These are phyloP conservation scores for Phallusia fumigata DNA, from an alignment of 23 tunicate genomes.

Conservation along the genomic window DNA sequence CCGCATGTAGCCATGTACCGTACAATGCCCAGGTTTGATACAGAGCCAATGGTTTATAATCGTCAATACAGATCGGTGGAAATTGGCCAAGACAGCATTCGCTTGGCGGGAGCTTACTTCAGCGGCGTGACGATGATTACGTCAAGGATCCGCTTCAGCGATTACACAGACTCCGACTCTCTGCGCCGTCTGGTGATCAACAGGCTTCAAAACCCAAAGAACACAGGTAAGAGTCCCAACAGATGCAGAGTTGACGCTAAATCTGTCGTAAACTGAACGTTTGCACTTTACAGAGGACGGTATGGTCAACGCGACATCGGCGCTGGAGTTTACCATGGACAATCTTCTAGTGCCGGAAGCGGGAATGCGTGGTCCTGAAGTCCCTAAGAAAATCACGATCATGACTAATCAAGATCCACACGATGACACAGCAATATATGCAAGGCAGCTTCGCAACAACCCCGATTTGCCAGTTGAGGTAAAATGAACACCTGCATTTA, in stretches of 20 bases:
- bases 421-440: background rate
- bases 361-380: conserved; percentile 2
- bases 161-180: background rate
- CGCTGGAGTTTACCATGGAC: background rate
- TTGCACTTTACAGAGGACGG: background rate
- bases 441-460: background rate
- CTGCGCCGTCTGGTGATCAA: background rate
- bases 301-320: background rate
- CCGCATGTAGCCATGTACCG: no score
- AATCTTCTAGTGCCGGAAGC: background rate
- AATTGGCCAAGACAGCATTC: conserved; percentile 4
- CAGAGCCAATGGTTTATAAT: no score
- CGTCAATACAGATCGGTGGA: background rate
- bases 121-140: background rate
- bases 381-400: background rate
- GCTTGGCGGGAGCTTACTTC: background rate
- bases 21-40: no score
- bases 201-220: background rate
- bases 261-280: no score
- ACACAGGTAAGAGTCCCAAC: background rate
- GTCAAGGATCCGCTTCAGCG: background rate
- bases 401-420: background rate
- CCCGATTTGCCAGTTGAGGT: background rate
- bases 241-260: no score
- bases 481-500: background rate